phyloP scores from a whole-genome alignment of 2,797 vertebrate species.

The Monodelphis domestica region DNA sequence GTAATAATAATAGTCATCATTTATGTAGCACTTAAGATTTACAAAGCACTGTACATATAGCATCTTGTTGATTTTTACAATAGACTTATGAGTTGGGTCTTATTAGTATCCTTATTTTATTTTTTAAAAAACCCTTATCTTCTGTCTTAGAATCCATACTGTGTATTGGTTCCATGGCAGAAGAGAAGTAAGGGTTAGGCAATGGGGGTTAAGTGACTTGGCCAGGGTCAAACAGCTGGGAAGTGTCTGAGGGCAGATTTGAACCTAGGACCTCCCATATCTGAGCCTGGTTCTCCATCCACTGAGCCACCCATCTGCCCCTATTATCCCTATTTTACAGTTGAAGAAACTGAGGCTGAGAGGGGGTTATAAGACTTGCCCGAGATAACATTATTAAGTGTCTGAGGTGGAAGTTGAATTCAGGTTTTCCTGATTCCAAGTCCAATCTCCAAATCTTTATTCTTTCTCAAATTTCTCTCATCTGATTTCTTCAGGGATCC shows the following conservation, averaged over 20 bases:
- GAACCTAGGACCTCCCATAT: no score
- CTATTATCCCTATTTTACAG: background rate
- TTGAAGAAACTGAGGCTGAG: background rate
- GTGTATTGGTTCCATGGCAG: no score
- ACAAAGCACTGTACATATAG: background rate
- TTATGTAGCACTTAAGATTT: background rate
- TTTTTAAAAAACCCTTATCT: no score
- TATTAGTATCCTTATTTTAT: background rate
- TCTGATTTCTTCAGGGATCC: background rate
- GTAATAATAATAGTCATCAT: background rate
- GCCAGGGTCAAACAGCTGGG: no score
- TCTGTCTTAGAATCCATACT: no score
- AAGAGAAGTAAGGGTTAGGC: no score
- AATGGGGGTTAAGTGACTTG: no score
- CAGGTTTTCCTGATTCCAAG: background rate
- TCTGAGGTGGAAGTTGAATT: background rate
- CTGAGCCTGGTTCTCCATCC: no score
- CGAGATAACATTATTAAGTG: background rate
- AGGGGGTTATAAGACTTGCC: background rate
- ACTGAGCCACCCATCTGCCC: no score
- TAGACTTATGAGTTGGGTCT: background rate
- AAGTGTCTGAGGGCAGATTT: no score
- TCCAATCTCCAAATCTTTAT: background rate
- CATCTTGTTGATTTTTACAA: background rate
- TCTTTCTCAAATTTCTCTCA: background rate